Conservation (phyloP, 1,140 invertebrate genomes). For the Drosophila navojoa region DNA sequence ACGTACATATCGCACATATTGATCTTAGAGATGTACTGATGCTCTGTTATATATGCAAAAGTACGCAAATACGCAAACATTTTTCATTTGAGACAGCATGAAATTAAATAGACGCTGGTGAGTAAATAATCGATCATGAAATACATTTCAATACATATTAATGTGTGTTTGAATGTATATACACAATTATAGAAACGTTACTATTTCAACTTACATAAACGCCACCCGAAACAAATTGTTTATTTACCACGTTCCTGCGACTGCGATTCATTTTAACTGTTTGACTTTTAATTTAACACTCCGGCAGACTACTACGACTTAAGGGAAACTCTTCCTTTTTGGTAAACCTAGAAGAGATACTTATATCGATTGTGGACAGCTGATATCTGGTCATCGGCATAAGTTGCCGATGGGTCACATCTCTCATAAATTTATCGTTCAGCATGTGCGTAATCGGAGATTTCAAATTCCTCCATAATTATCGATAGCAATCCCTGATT, state of each 20-base stretch:
- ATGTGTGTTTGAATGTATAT: conserved; percentile 1
- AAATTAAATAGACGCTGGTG: conserved; percentile 4
- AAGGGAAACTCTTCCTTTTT: background rate
- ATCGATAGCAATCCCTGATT: background rate
- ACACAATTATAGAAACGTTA: background rate
- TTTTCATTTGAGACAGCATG: background rate
- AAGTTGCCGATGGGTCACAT: too few relatives aligned
- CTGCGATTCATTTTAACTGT: conserved; percentile 52
- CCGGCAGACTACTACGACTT: background rate
- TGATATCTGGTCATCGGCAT: too few relatives aligned
- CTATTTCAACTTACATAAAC: conserved; percentile 57
- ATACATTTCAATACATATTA: conserved; percentile 3
- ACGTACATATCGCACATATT: background rate
- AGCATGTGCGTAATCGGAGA: too few relatives aligned
- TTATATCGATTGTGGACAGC: too few relatives aligned
- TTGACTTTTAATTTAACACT: background rate
- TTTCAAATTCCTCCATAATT: too few relatives aligned
- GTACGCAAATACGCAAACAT: conserved; percentile 7
- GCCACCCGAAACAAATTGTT: conserved; percentile 58
- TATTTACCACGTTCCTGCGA: conserved; percentile 39
- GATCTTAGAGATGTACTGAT: background rate
- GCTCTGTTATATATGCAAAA: conserved; percentile 7
- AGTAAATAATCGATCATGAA: conserved; percentile 20
- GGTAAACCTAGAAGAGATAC: too few relatives aligned
- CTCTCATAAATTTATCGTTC: too few relatives aligned